Evolutionary conservation across 2,797 vertebrate genomes (phyloP), one percentile per base, ranked within the genome.

Genomic region (Neostethus bicornis): DNA sequence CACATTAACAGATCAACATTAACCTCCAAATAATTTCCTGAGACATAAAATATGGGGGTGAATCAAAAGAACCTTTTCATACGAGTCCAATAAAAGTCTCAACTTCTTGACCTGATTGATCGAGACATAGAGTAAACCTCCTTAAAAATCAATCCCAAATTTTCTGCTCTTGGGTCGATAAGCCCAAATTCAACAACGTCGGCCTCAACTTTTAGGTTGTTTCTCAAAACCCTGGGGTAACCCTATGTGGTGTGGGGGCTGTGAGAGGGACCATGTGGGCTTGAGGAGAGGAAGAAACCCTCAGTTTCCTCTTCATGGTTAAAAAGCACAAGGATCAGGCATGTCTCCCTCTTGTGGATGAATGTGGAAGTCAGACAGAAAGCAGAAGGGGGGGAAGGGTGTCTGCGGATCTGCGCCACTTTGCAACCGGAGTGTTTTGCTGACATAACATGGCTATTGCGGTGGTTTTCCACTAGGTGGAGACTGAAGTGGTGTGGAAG

Each of bases 381-480:
- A 78, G 54, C 56, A 73, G 60, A 70, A 59, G 81, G 85, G 80
- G 83, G 84, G 86, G 87, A 67, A 76, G 87, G 84, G 81, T 69
- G 84, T 81, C 87, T 88, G 90, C 89, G 86, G 87, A 90, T 87
- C 86, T 85, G 93, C 92, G 93, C 94, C 94, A 95, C 95, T 93
- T 94, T 91, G 90, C 91, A 93, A 93, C 92, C 81, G 90, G 90
- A 92, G 85, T 95, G 93, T 94, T 94, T n/a, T 94, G 93, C 93
- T 89, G 89, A 87, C 92, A 91, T 76, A 80, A 64, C 66, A 69
- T 43, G 53, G 81, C 66, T 77, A 84, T 89, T 81, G 76, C 85
- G 80, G 80, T 56, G 37, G 62, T 65, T 84, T 81, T 75, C 80
- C 86, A 84, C 81, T 83, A 84, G 82, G 80, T 85, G 81, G 84